phyloP scores from a whole-genome alignment of 2,113 vertebrate genomes.

The Nymphicus hollandicus region DNA sequence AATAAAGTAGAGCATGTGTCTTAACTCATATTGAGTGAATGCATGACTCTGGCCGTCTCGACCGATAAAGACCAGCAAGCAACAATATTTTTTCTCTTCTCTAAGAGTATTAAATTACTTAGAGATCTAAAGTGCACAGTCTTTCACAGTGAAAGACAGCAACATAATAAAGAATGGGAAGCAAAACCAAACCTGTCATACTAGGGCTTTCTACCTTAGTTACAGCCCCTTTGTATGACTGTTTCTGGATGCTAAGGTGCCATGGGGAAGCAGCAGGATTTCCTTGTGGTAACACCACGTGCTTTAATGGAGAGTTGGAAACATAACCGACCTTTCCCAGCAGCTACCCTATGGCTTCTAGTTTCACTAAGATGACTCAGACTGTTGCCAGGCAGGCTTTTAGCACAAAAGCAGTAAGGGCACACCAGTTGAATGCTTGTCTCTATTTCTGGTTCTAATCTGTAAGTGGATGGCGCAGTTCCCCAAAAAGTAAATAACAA shows the following conservation, averaged over 20 bases:
- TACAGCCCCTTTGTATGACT: not conserved
- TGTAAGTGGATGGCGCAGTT: not conserved
- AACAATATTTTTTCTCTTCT: not conserved
- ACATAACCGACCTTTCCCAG: not conserved
- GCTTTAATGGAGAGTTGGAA: not conserved
- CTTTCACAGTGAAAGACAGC: not conserved
- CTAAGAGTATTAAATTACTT: not conserved
- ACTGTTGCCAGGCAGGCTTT: not conserved
- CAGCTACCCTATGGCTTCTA: not conserved
- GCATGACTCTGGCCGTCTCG: no score
- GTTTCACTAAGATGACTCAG: not conserved
- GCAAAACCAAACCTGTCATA: not conserved
- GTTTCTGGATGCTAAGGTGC: not conserved
- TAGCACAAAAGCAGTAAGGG: not conserved
- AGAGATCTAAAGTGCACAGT: not conserved
- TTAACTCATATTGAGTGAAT: no score
- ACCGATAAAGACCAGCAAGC: no score
- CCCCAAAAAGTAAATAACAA: not conserved
- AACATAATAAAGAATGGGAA: not conserved
- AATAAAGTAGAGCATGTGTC: no score
- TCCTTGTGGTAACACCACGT: not conserved
- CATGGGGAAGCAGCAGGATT: not conserved
- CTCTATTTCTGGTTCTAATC: not conserved
- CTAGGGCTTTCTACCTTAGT: not conserved
- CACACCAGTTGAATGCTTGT: not conserved